Evolutionary conservation across 1,140 invertebrate species (phyloP).

Genomic region (Habropoda laboriosa): DNA sequence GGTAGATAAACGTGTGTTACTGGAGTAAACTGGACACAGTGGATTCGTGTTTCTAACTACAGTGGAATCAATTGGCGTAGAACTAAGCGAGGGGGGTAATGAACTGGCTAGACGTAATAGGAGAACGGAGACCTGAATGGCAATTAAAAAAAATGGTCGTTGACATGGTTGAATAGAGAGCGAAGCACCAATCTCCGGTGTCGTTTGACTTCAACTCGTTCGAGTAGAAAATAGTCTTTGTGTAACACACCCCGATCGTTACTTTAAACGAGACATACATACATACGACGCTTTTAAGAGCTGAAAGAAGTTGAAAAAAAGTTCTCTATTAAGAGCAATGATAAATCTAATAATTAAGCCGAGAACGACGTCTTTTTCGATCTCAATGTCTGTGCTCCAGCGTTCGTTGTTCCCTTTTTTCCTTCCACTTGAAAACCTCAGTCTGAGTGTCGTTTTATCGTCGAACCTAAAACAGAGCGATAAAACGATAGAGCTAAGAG

Average conservation of each 20-base stretch:
- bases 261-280: no score
- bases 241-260: background rate
- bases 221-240: slow-evolving; percentile 20
- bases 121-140: background rate
- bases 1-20: background rate
- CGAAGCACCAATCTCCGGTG: slow-evolving; percentile 15
- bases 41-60: background rate
- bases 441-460: background rate
- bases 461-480: background rate
- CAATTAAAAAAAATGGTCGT: slow-evolving; percentile 16
- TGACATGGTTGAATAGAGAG: background rate
- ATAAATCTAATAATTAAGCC: background rate
- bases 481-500: background rate
- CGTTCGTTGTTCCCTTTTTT: no score
- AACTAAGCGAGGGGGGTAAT: background rate
- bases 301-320: background rate
- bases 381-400: background rate
- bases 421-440: background rate
- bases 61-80: background rate
- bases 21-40: background rate
- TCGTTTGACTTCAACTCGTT: background rate
- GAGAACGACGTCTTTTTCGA: background rate
- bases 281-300: background rate
- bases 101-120: background rate
- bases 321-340: background rate